Evolutionary conservation across 1,140 invertebrate species (phyloP).

Genomic region (Drosophila truncata): DNA sequence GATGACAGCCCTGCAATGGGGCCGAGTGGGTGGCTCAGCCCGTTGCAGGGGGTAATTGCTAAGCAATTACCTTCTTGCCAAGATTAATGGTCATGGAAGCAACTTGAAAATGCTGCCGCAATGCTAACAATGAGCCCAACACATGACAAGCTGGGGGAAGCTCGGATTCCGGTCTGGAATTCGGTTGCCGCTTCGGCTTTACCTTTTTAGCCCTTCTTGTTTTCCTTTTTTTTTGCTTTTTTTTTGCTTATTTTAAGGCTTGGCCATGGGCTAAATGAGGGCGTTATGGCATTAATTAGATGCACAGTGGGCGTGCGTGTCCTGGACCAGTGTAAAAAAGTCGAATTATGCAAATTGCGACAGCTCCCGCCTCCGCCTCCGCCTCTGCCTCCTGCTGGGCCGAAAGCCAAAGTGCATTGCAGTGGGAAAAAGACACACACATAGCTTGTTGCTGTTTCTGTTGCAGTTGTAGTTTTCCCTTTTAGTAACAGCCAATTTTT

Average conservation of each 20-base stretch:
- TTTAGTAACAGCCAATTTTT: conserved; percentile 26
- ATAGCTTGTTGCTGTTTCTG: not conserved
- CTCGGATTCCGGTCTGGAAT: conserved; percentile 31
- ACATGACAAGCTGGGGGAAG: conserved; percentile 40
- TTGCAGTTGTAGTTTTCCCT: conserved; percentile 5
- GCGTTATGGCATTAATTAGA: conserved; percentile 56
- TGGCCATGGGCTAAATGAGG: conserved; percentile 49
- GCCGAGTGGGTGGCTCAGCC: not conserved
- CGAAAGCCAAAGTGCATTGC: conserved; percentile 27
- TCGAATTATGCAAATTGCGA: conserved; percentile 53
- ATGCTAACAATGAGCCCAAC: conserved; percentile 74
- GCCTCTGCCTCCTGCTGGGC: not conserved
- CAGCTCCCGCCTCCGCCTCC: conserved; percentile 1
- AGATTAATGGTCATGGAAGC: conserved; percentile 78
- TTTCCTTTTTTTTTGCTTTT: not conserved
- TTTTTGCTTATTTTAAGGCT: conserved; percentile 6
- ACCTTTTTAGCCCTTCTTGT: conserved; percentile 13
- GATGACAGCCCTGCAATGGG: conserved; percentile 15
- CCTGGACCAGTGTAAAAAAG: conserved; percentile 36
- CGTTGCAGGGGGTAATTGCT: conserved; percentile 76
- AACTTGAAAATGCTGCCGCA: conserved; percentile 76
- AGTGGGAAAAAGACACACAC: conserved; percentile 30
- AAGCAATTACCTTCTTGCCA: conserved; percentile 81
- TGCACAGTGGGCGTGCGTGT: conserved; percentile 44
- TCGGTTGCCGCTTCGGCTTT: conserved; percentile 10